Conservation (phyloP, 2,797 vertebrate species). For the Macroramphosus scolopax region DNA sequence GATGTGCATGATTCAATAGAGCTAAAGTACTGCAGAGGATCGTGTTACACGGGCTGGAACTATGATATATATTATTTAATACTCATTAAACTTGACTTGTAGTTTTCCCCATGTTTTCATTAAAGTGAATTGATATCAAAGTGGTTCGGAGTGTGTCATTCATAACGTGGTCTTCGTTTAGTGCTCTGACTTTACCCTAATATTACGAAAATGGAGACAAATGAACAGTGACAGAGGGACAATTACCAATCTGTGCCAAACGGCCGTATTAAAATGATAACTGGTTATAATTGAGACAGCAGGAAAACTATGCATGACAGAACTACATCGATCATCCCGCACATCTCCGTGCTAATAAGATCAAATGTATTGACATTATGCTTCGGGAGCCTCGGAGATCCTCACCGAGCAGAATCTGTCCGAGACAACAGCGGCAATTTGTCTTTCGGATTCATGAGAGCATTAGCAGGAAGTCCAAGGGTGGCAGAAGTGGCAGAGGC, state of each 20-base stretch:
- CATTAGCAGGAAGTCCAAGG: slow-evolving; percentile 32
- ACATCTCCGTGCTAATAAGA: slow-evolving; percentile 48
- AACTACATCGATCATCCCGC: slow-evolving; percentile 57
- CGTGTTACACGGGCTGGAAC: too few species aligned
- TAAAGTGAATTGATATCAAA: slow-evolving; percentile 39
- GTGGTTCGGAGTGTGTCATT: slow-evolving; percentile 50
- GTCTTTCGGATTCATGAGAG: slow-evolving; percentile 27
- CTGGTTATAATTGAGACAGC: slow-evolving; percentile 58
- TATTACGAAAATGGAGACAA: slow-evolving; percentile 53
- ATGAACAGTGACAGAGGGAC: slow-evolving; percentile 62
- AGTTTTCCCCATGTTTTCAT: slow-evolving; percentile 48
- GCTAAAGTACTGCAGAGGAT: too few species aligned
- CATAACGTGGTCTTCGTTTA: slow-evolving; percentile 57
- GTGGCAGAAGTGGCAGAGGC: slow-evolving; percentile 42
- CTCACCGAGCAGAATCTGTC: slow-evolving; percentile 40
- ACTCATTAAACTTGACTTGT: too few species aligned
- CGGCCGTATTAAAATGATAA: slow-evolving; percentile 56
- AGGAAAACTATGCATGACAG: slow-evolving; percentile 46
- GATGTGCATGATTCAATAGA: too few species aligned
- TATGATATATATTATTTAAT: too few species aligned
- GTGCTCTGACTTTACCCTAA: slow-evolving; percentile 42
- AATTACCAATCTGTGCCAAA: slow-evolving; percentile 58
- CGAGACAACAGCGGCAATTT: slow-evolving; percentile 41
- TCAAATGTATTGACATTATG: slow-evolving; percentile 56
- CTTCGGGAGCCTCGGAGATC: slow-evolving; percentile 38